Base-by-base conservation (phyloP, 2,113 vertebrate genomes). In the Strix aluco region DNA sequence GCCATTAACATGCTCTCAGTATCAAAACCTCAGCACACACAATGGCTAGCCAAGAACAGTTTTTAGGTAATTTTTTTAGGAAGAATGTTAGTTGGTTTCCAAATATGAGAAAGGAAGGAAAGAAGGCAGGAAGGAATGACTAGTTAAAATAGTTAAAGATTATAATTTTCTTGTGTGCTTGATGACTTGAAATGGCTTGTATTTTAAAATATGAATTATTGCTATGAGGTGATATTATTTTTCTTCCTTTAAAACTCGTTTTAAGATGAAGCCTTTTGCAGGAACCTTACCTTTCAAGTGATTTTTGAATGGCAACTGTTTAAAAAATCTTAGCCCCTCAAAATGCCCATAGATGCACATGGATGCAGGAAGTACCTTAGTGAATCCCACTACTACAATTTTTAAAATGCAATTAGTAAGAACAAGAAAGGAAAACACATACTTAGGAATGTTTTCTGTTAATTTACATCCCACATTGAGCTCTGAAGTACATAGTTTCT, bases 31-130 rank as follows among this genome's bases (percentile, higher is more conserved):
- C 70, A 7, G 87, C 80, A 86, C 81, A 95, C 92, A 93, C 61
- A 95, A 73, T 58, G 54, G 62, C 70, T 80, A 94, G 94, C 94
- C 96, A 95, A 87, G 70, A 92, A 89, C 62, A 87, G 83, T 66
- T 95, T 88, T 95, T 89, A 95, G 92, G 86, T 91, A 89, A 62
- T 67, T 80, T 97, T 95, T 91, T 87, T 25, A 65, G 86, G 57
- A 94, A 92, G 89, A 95, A 95, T 94, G 92, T n/a, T 88, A 81
- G 23, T 63, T 73, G 91, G 91, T 95, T 98, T 98, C 97, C 87
- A 97, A 97, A 80, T 88, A 95, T 92, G 94, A 94, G 95, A 96
- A 89, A 96, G 91, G 78, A 94, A 98, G 92, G 91, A 93, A 96
- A 97, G 97, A 97, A 88, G 79, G 91, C 87, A 91, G 95, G 97